phyloP scores from a whole-genome alignment of 2,113 vertebrate genomes.

The Sturnus vulgaris region DNA sequence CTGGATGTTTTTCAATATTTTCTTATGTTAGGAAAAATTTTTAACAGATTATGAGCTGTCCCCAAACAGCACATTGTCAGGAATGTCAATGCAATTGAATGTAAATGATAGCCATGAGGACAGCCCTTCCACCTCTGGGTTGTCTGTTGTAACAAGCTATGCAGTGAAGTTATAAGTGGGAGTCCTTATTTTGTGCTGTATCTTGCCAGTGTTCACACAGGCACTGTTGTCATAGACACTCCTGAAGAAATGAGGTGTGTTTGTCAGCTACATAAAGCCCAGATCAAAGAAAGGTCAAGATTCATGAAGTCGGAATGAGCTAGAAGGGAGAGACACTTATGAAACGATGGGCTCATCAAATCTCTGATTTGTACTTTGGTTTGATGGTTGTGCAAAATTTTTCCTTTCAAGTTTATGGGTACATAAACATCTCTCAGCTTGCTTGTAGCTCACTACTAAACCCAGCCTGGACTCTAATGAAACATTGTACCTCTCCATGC shows the following conservation, averaged over 20 bases:
- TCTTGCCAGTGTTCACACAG: not conserved
- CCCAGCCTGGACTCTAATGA: not conserved
- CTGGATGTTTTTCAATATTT: slow-evolving; percentile 24
- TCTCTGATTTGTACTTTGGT: not conserved
- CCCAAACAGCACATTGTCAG: slow-evolving; percentile 19
- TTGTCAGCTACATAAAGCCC: not conserved
- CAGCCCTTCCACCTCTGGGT: not conserved
- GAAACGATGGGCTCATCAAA: not conserved
- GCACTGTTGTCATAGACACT: not conserved
- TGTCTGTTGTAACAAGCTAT: not conserved
- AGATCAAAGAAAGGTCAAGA: not conserved
- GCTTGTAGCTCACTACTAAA: not conserved
- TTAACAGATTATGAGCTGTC: slow-evolving; percentile 28
- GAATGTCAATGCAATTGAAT: not conserved
- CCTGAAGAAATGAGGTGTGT: not conserved
- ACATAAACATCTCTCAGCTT: not conserved
- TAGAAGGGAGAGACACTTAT: not conserved
- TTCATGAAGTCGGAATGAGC: not conserved
- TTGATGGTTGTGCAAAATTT: not conserved
- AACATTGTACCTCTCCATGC: not conserved
- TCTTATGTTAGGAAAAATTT: not conserved
- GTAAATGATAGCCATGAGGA: not conserved
- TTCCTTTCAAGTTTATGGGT: not conserved
- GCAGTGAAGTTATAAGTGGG: not conserved
- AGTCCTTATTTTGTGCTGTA: not conserved